Conservation (phyloP, 2,888 invertebrate genomes). For the Spisula subtruncata region DNA sequence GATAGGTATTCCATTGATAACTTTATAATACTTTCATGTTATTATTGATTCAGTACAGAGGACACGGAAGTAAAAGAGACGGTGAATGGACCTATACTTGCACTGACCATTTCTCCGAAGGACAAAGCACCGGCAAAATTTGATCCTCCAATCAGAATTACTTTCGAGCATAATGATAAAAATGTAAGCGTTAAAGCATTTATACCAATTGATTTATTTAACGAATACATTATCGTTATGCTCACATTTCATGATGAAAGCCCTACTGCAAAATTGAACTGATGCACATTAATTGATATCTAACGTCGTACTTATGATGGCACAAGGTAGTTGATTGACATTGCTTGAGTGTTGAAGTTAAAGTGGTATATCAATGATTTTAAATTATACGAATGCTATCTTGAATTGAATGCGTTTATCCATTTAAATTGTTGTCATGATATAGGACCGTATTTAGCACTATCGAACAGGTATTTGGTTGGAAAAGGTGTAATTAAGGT, state of each 20-base stretch:
- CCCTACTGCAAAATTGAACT: neutral
- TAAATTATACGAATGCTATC: neutral
- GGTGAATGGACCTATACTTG: constrained; percentile 37
- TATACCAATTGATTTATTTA: neutral
- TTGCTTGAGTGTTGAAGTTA: no score
- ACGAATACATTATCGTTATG: neutral
- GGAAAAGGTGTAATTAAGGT: no score
- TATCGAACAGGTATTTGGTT: no score
- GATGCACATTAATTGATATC: no score
- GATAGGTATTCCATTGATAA: no score
- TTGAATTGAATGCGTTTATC: neutral
- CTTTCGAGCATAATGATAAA: constrained; percentile 14
- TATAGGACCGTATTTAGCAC: no score
- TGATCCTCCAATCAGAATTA: constrained; percentile 31
- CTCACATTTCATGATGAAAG: neutral
- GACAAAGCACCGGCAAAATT: neutral
- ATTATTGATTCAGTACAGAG: neutral
- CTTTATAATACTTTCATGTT: neutral
- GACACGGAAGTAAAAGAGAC: neutral
- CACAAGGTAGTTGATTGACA: no score
- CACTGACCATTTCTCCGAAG: constrained; percentile 28
- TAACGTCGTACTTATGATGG: no score
- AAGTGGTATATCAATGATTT: no score
- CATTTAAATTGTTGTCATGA: no score
- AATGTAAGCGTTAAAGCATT: neutral